Conservation (phyloP, 2,888 invertebrate species). For the Philopedon plagiatum region DNA sequence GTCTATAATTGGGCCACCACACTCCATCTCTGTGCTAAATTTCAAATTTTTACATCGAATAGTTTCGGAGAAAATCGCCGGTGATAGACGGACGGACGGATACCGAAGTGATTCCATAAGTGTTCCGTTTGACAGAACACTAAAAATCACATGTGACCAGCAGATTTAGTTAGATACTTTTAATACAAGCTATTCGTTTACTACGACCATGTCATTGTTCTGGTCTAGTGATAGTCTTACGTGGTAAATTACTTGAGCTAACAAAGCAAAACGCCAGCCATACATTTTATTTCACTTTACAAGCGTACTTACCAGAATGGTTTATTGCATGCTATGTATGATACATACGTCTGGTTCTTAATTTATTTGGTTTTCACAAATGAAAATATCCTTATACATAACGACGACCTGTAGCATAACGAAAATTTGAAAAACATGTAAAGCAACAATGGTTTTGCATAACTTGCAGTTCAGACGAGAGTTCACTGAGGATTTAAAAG, state of each 20-base stretch:
- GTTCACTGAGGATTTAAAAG: background rate
- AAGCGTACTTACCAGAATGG: conserved; percentile 13
- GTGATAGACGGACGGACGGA: too few relatives aligned
- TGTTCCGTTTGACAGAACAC: too few relatives aligned
- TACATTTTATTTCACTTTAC: conserved; percentile 13
- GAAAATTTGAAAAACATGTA: conserved; percentile 9
- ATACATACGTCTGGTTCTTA: background rate
- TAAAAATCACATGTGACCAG: too few relatives aligned
- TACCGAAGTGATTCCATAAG: too few relatives aligned
- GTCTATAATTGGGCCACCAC: too few relatives aligned
- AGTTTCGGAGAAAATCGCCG: too few relatives aligned
- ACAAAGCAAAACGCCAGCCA: conserved; percentile 14
- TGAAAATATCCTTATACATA: conserved; percentile 21
- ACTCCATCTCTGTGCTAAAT: too few relatives aligned
- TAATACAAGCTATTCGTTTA: too few relatives aligned
- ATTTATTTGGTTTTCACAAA: conserved; percentile 26
- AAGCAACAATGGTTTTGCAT: conserved; percentile 9
- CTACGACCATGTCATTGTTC: conserved; percentile 21
- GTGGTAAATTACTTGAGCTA: conserved; percentile 12
- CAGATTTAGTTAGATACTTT: too few relatives aligned
- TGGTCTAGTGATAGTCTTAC: conserved; percentile 23
- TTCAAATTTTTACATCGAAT: too few relatives aligned
- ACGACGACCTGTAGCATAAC: background rate
- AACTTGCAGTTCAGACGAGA: background rate
- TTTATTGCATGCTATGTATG: conserved; percentile 17